phyloP scores from a whole-genome alignment of 2,113 vertebrate genomes.

The Hemichromis elongatus region DNA sequence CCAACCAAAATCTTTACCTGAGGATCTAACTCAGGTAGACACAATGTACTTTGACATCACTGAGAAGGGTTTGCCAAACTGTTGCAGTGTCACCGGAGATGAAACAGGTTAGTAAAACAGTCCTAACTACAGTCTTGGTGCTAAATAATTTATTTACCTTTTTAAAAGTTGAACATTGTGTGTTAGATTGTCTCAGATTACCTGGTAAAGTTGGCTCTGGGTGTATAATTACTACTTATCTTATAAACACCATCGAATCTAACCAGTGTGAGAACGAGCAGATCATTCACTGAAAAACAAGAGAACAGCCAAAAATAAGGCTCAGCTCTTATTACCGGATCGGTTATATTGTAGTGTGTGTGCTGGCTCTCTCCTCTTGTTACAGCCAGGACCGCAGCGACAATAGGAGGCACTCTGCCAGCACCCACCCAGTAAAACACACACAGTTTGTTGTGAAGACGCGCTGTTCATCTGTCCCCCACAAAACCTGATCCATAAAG shows the following conservation, averaged over 20 bases:
- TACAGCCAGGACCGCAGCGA: slow-evolving; percentile 14
- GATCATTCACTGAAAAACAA: not conserved
- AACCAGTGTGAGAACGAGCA: not conserved
- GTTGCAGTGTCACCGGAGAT: not conserved
- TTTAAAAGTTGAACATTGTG: not conserved
- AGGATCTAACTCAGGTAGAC: not conserved
- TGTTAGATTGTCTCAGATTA: not conserved
- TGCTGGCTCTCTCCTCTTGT: slow-evolving; percentile 21
- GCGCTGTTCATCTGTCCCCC: not conserved
- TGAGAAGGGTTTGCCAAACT: not conserved
- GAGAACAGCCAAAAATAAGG: not conserved
- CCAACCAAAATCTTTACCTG: not conserved
- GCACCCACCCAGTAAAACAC: not conserved
- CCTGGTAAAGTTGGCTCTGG: not conserved
- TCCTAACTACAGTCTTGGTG: not conserved
- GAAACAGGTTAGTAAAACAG: not conserved
- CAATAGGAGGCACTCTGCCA: slow-evolving; percentile 29
- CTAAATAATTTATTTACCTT: not conserved
- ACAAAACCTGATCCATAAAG: not conserved
- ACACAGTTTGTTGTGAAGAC: not conserved
- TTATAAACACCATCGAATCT: not conserved
- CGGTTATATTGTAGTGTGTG: not conserved
- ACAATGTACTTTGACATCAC: not conserved
- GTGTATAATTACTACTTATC: not conserved
- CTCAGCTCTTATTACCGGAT: slow-evolving; percentile 22